These are phyloP conservation scores for Aphodius sticticus DNA, from an alignment of 2,888 invertebrate species.

Conservation along the genomic window DNA sequence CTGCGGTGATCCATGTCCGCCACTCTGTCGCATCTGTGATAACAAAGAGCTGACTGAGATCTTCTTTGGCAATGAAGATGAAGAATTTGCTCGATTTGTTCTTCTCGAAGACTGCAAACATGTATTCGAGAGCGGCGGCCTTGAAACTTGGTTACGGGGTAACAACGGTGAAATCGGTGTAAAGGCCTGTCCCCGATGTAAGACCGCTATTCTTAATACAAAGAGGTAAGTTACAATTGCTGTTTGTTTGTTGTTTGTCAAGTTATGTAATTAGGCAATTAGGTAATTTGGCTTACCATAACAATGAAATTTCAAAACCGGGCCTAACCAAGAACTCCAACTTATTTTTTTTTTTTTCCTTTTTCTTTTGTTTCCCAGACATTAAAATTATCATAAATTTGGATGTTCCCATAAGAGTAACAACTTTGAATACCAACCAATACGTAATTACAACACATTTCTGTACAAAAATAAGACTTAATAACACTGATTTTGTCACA, in stretches of 20 bases:
- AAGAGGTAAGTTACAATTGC: constrained; percentile 40
- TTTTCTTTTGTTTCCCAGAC: no score
- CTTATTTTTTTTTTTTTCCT: no score
- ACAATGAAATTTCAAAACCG: no score
- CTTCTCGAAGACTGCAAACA: constrained; percentile 65
- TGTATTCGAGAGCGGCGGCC: constrained; percentile 60
- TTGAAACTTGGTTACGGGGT: constrained; percentile 57
- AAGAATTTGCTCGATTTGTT: constrained; percentile 65
- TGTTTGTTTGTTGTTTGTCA: not conserved
- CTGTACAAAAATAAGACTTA: no score
- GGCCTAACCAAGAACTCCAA: no score
- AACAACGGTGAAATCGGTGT: constrained; percentile 49
- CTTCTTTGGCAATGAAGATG: constrained; percentile 63
- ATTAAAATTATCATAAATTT: no score
- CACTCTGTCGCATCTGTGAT: constrained; percentile 66
- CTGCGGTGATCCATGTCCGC: constrained; percentile 76
- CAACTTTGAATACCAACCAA: no score
- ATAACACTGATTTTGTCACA: no score
- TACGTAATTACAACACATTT: no score
- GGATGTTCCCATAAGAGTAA: no score
- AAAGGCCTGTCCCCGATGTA: constrained; percentile 67
- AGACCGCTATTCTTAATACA: constrained; percentile 66
- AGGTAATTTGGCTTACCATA: no score
- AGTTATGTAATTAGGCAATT: not conserved
- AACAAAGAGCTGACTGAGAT: constrained; percentile 60